Percentiles rank a stretch among this genome's conserved stretches.
These are phyloP conservation scores for Sphecodes monilicornis DNA, from an alignment of 2,888 invertebrate genomes.

Conservation along the genomic window DNA sequence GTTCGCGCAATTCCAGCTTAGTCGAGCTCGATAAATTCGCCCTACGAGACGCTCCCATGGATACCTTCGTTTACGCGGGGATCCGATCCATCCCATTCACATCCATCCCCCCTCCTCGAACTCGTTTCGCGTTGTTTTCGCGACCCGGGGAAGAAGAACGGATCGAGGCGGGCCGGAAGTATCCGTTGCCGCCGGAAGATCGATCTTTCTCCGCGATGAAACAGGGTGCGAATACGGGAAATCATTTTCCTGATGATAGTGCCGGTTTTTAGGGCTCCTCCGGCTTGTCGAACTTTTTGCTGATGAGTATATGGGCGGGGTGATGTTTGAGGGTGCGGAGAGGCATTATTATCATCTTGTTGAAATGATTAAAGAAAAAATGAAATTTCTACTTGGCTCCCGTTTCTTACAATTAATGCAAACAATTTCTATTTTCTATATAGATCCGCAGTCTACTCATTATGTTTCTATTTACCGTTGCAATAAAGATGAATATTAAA, in stretches of 20 bases:
- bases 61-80: conserved; percentile 47
- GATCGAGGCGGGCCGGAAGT: neutral
- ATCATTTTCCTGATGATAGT: neutral
- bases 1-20: conserved; percentile 45
- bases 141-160: neutral
- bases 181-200: neutral
- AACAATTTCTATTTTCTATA: too few species aligned
- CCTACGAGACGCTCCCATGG: conserved; percentile 41
- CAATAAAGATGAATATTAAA: too few species aligned
- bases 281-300: neutral
- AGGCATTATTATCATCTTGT: too few species aligned
- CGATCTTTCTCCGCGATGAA: neutral
- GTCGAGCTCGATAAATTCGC: conserved; percentile 55
- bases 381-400: too few species aligned
- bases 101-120: neutral
- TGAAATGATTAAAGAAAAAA: too few species aligned
- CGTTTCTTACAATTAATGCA: too few species aligned
- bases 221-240: neutral
- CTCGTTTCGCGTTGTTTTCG: conserved; percentile 23
- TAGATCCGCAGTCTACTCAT: too few species aligned
- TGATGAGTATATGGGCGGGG: too few species aligned
- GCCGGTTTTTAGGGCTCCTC: neutral
- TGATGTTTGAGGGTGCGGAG: too few species aligned
- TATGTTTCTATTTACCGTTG: too few species aligned
- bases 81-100: conserved; percentile 28